phyloP scores from a whole-genome alignment of 1,140 invertebrate genomes.

The Conus ventricosus region DNA sequence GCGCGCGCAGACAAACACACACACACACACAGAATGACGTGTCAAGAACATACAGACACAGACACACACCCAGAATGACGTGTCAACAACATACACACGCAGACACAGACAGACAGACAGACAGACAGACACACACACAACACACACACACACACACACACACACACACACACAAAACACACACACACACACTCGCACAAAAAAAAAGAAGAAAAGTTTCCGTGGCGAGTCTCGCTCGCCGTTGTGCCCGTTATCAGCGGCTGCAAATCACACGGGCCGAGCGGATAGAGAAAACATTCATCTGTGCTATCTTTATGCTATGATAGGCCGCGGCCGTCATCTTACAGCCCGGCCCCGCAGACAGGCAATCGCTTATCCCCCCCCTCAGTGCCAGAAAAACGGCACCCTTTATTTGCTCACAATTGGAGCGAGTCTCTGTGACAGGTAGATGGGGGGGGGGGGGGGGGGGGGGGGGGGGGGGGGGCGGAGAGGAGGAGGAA shows the following conservation, averaged over 20 bases:
- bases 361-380: not conserved
- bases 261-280: conserved; percentile 19
- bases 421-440: conserved; percentile 14
- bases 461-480: not conserved
- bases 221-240: not conserved
- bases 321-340: not conserved
- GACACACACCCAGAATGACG: too few species aligned
- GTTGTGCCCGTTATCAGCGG: conserved; percentile 8
- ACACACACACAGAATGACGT: not conserved
- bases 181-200: not conserved
- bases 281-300: conserved; percentile 36
- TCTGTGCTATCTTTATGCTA: conserved; percentile 18
- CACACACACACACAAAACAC: not conserved
- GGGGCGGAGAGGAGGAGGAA: not conserved
- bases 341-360: not conserved
- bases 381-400: not conserved
- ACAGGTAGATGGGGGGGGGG: not conserved
- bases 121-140: too few species aligned
- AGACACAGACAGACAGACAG: too few species aligned
- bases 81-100: not conserved
- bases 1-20: not conserved
- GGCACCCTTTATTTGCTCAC: conserved; percentile 25
- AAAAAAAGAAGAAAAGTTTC: not conserved
- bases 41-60: not conserved
- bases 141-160: conserved; percentile 6